These are phyloP conservation scores for Elegia similella DNA, from an alignment of 2,888 invertebrate genomes.

Conservation along the genomic window DNA sequence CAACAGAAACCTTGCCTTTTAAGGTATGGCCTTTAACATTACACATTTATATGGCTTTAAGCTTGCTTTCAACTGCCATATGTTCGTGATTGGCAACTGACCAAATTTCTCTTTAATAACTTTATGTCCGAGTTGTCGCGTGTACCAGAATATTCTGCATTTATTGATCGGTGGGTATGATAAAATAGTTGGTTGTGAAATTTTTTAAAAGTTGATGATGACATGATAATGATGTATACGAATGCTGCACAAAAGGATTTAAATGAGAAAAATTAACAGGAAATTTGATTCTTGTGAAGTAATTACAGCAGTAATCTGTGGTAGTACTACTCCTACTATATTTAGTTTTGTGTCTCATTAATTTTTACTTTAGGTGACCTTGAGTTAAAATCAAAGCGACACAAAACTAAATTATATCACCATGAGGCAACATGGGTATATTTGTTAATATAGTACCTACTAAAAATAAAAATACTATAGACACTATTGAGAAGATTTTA, in stretches of 20 bases:
- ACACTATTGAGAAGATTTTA: too few relatives aligned
- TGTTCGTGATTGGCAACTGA: conserved; percentile 71
- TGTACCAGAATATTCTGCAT: neutral
- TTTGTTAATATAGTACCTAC: too few relatives aligned
- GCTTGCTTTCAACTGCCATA: conserved; percentile 76
- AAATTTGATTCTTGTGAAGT: too few relatives aligned
- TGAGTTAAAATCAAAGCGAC: too few relatives aligned
- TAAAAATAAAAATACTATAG: too few relatives aligned
- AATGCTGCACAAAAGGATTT: neutral
- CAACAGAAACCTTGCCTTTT: conserved; percentile 62
- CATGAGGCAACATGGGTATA: too few relatives aligned
- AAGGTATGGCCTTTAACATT: conserved; percentile 72
- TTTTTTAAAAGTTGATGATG: neutral
- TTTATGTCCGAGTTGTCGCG: conserved; percentile 21
- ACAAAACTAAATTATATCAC: too few relatives aligned
- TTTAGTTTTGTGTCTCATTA: too few relatives aligned
- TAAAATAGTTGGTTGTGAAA: neutral
- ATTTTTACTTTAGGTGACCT: too few relatives aligned
- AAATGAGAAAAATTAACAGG: too few relatives aligned
- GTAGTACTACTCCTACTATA: too few relatives aligned
- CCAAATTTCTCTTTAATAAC: conserved; percentile 61
- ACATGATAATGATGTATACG: neutral
- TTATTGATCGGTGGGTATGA: neutral
- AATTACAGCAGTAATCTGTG: too few relatives aligned
- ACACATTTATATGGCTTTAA: conserved; percentile 74